Conservation (phyloP, 2,888 invertebrate genomes). For the Nomada lathburiana region DNA sequence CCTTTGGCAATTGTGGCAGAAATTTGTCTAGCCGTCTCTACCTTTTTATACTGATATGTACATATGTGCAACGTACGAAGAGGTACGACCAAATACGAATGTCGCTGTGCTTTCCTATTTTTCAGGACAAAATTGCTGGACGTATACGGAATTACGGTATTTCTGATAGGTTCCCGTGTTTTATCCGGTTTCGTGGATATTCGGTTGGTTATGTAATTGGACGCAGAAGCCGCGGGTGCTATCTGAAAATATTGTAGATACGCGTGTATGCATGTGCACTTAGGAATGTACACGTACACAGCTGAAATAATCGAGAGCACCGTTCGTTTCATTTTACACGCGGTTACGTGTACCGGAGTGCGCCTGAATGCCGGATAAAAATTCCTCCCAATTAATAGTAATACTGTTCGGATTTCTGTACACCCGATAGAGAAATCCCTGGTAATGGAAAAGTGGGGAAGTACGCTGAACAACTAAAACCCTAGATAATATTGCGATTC, state of each 20-base stretch:
- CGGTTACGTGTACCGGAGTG: background rate
- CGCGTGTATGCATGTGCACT: background rate
- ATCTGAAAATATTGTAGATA: conserved; percentile 11
- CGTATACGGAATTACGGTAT: conserved; percentile 35
- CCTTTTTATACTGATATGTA: background rate
- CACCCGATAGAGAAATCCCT: conserved; percentile 23
- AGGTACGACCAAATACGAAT: background rate
- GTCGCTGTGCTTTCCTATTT: conserved; percentile 9
- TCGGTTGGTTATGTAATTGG: conserved; percentile 54
- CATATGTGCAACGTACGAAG: background rate
- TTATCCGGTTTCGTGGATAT: conserved; percentile 51
- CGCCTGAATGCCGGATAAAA: conserved; percentile 14
- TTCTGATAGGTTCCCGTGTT: conserved; percentile 51
- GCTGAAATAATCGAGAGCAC: conserved; percentile 20
- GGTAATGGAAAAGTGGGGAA: conserved; percentile 49
- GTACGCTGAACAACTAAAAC: conserved; percentile 8
- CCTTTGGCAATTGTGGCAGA: conserved; percentile 4
- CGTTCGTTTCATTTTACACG: conserved; percentile 11
- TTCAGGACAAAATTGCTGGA: background rate
- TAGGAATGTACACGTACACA: background rate
- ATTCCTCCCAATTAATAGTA: conserved; percentile 32
- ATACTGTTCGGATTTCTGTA: conserved; percentile 21
- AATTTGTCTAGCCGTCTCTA: conserved; percentile 8
- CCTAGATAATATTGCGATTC: conserved; percentile 29
- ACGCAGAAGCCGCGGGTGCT: conserved; percentile 42